Base-by-base conservation (phyloP, 2,888 invertebrate genomes). In the Acrobasis repandana region DNA sequence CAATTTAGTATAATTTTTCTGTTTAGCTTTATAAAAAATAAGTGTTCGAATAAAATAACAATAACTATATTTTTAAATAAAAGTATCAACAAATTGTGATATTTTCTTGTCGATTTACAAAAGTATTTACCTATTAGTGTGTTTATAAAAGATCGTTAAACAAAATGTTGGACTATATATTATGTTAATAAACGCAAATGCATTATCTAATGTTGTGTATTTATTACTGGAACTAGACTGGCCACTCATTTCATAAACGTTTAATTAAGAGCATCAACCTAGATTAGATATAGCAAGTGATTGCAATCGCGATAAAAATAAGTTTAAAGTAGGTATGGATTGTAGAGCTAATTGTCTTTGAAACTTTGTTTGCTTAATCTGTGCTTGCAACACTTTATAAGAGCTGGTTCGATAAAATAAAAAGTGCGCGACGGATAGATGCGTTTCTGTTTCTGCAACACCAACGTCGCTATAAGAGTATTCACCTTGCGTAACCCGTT, bases 131-230 rank as follows among this genome's bases (percentile, higher is more conserved):
- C 10, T 38, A 38, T 11, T n/a, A 43, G n/a, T 43, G 4, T 43
- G n/a, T 43, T 43, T 14, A 14, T 14, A 14, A 43, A 14, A 33
- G 0, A 3, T 9, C 20, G 4, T 33, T 28, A 20, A 4, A 50
- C 50, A 28, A 14, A 20, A 59, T 51, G 51, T 59, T 28, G 46
- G 50, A 59, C 9, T 43, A 14, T 59, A 11, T 60, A n/a, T 50
- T 14, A 14, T 50, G 50, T 33, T 50, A 50, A 50, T 50, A 50
- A 28, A 50, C 20, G 28, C 28, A 28, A 50, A 50, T 28, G 20
- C 33, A 11, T 50, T 50, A 50, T 50, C 9, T 49, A 43, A 50
- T 50, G 5, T 10, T 9, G 50, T 50, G 28, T 33, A 14, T 50
- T 50, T 50, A 50, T 28, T 50, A 50, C 50, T 43, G n/a, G 6